A percentile compares a stretch with the other conserved stretches of the same genome.
phyloP scores from a whole-genome alignment of 2,888 invertebrate species.

The Trissolcus japonicus region DNA sequence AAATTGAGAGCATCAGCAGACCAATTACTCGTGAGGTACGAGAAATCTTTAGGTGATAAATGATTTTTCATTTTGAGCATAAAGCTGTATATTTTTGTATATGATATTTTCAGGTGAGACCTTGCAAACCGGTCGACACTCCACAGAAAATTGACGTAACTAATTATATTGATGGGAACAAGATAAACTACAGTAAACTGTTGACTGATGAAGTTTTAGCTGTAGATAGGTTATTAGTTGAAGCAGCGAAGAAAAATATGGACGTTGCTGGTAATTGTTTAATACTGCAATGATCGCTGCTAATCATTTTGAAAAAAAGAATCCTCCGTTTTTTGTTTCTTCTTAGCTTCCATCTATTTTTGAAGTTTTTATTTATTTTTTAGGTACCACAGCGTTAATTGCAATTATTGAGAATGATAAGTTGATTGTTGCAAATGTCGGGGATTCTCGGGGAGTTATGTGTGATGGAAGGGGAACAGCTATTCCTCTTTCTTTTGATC shows the following conservation, averaged over 20 bases:
- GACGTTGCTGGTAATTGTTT: conserved; percentile 78
- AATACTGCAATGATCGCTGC: not conserved
- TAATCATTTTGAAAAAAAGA: not conserved
- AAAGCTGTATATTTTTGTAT: not conserved
- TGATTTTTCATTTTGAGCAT: not conserved
- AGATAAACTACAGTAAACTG: conserved; percentile 87
- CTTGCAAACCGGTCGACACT: conserved; percentile 62
- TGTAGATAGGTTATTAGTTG: conserved; percentile 88
- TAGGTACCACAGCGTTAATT: conserved; percentile 94
- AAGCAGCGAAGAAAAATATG: conserved; percentile 86
- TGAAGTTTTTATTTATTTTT: not conserved
- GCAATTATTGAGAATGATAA: conserved; percentile 89
- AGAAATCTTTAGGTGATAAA: not conserved
- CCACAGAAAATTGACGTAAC: conserved; percentile 71
- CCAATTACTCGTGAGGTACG: conserved; percentile 72
- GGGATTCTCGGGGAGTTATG: conserved; percentile 97
- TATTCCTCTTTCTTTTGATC: conserved; percentile 95
- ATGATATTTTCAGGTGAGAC: conserved; percentile 64
- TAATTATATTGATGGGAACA: conserved; percentile 85
- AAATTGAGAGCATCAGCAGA: conserved; percentile 80
- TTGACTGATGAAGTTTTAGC: conserved; percentile 91
- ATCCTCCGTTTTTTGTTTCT: not conserved
- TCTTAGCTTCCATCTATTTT: not conserved
- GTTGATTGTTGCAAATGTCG: conserved; percentile 95
- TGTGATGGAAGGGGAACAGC: conserved; percentile 93